Conservation (phyloP, 2,113 vertebrate genomes). For the Rhabdornis inornatus region DNA sequence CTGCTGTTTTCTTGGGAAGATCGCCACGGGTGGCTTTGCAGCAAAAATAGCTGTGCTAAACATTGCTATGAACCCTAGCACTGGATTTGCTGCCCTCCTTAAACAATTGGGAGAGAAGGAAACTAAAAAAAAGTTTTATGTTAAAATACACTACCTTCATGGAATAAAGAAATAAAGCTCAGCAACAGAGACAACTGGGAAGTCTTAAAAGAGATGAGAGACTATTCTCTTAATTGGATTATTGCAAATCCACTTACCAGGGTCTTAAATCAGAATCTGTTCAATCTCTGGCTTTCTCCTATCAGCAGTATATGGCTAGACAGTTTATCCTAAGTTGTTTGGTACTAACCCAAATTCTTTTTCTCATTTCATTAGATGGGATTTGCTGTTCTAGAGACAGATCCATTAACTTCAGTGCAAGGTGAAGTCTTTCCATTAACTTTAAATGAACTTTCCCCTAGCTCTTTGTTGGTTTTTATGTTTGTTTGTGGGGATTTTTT, state of each 20-base stretch:
- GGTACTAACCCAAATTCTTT: background rate
- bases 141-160: background rate
- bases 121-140: no score
- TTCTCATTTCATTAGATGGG: background rate
- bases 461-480: background rate
- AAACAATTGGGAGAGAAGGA: accelerated
- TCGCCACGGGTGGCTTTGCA: background rate
- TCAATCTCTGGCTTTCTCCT: background rate
- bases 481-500: background rate
- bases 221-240: background rate
- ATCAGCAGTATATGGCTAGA: background rate
- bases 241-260: background rate
- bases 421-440: background rate
- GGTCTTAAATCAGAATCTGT: background rate
- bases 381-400: background rate
- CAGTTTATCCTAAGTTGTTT: background rate
- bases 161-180: background rate
- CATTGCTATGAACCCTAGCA: background rate
- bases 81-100: background rate
- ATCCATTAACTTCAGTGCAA: background rate
- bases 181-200: background rate
- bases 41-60: background rate
- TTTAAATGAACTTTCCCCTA: background rate
- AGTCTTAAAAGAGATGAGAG: background rate
- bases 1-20: background rate